Base-by-base conservation (phyloP, 64 coral and sea anemone genomes). In the Porites lutea region DNA sequence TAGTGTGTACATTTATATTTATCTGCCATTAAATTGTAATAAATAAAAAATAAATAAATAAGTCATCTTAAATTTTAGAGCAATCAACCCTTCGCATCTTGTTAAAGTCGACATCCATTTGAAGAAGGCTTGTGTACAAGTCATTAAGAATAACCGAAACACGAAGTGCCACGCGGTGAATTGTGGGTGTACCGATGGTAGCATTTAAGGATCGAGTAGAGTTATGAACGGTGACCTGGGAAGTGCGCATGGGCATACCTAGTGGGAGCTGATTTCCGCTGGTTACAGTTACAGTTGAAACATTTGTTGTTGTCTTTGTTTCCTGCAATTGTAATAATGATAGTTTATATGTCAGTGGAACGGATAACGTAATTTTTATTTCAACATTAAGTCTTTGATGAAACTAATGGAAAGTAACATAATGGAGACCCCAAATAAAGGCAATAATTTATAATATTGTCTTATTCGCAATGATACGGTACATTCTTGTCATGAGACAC, bases 101-200 rank as follows among this genome's bases (percentile, higher is more conserved):
- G 53, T 43, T 61, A 60, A 80, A 80, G 57, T 80, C 78, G 57
- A 60, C 54, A 45, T 80, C 78, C 78, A 80, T 45, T 60, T 59
- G 11, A 27, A 80, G 22, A 43, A 80, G 78, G 54, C 78, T 80
- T 60, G 53, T 37, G 55, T 80, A 80, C 22, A 80, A 57, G 37
- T 59, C 78, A 60, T 80, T 5, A 52, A 80, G 57, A 60, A 80
- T 60, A 53, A 80, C 22, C 8, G 78, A 80, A 6, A 80, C 10
- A 23, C 78, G 53, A 21, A 80, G 53, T 14, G 78, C 53, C 57
- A 80, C 78, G 21, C 78, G 3, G 27, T 80, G 78, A 80, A 60
- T 60, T 80, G 78, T 80, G 20, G 53, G 78, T 44, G 9, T 3
- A 37, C 27, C 27, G 27, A 37, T 0, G 14, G 22, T 62, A 80